Evolutionary conservation across 2,888 invertebrate species (phyloP).

Genomic region (Habroteleia sp.): DNA sequence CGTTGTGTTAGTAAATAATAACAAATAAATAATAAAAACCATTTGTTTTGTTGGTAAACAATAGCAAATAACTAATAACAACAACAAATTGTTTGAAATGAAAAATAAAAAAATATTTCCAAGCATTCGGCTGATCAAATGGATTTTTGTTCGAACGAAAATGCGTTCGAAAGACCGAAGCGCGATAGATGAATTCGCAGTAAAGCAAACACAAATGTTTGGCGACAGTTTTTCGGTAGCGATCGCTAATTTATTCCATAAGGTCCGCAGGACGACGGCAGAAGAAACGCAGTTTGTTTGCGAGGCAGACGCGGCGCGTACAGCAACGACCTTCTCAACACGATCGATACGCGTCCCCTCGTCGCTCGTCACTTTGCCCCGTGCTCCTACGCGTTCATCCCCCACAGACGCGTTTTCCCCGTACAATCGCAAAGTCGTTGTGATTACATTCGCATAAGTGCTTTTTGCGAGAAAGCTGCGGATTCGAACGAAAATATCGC

Average conservation of each 20-base stretch:
- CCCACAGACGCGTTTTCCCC: slow-evolving; percentile 47
- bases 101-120: too few species aligned
- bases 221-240: background rate
- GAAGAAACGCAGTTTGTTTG: slow-evolving; percentile 44
- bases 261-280: slow-evolving; percentile 27
- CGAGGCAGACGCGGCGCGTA: slow-evolving; percentile 38
- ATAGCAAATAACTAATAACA: background rate
- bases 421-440: slow-evolving; percentile 47
- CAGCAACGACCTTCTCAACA: slow-evolving; percentile 66
- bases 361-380: slow-evolving; percentile 45
- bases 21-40: too few species aligned
- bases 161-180: too few species aligned
- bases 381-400: slow-evolving; percentile 56
- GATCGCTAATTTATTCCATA: slow-evolving; percentile 35
- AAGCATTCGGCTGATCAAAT: too few species aligned
- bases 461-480: slow-evolving; percentile 45
- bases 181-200: too few species aligned
- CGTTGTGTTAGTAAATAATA: too few species aligned
- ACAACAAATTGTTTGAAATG: background rate
- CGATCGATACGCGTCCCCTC: slow-evolving; percentile 62
- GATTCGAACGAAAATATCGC: slow-evolving; percentile 19
- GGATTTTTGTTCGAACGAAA: too few species aligned
- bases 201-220: too few species aligned
- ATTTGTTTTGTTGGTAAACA: too few species aligned
- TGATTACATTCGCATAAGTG: slow-evolving; percentile 58